phyloP scores from a whole-genome alignment of 1,140 invertebrate genomes.

The Sitophilus oryzae region DNA sequence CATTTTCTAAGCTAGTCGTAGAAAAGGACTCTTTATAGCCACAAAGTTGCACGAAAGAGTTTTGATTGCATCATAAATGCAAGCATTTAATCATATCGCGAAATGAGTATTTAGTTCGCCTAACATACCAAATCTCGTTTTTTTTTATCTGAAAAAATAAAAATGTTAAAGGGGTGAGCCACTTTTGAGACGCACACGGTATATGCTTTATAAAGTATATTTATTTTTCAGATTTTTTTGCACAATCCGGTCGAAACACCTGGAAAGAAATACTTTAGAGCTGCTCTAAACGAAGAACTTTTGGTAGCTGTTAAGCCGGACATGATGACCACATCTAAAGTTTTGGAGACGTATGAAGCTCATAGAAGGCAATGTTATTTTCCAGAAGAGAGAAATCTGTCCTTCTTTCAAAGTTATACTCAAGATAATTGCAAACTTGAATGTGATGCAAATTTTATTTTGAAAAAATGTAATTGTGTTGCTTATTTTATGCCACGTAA shows the following conservation, averaged over 20 bases:
- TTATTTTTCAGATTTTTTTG: conserved; percentile 46
- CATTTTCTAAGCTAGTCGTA: too few species aligned
- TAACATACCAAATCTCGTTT: too few species aligned
- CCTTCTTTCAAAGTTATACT: conserved; percentile 63
- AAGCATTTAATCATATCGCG: too few species aligned
- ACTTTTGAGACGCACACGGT: too few species aligned
- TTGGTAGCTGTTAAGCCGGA: conserved; percentile 51
- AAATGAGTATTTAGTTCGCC: too few species aligned
- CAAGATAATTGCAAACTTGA: conserved; percentile 71
- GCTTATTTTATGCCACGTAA: conserved; percentile 62
- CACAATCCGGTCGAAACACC: conserved; percentile 55
- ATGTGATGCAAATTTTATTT: conserved; percentile 68
- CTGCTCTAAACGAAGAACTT: conserved; percentile 51
- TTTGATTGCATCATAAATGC: too few species aligned
- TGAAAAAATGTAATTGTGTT: conserved; percentile 57
- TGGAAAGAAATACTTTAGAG: conserved; percentile 50
- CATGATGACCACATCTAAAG: conserved; percentile 55
- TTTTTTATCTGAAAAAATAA: too few species aligned
- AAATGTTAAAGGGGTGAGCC: too few species aligned
- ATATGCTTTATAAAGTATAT: background rate
- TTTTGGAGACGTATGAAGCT: conserved; percentile 49
- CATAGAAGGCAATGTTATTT: conserved; percentile 55
- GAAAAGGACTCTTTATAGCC: too few species aligned
- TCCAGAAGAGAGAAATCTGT: conserved; percentile 49
- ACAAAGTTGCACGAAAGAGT: too few species aligned